A percentile compares a stretch with the other conserved stretches of the same genome.
phyloP scores from a whole-genome alignment of 2,113 vertebrate genomes.

The Nycticorax nycticorax region DNA sequence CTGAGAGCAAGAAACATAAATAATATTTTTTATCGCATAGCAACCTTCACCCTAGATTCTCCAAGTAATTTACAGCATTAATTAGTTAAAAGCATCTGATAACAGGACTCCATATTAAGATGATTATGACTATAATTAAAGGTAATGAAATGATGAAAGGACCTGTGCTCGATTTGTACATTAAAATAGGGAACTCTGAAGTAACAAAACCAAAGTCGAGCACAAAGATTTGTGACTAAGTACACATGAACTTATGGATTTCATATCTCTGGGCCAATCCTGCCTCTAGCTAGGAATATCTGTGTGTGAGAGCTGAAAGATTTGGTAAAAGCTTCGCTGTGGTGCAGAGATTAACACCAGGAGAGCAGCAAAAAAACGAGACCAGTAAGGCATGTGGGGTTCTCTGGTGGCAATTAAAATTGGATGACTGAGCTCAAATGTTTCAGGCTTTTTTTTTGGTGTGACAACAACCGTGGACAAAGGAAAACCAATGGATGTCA shows the following conservation, averaged over 20 bases:
- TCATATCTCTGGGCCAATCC: neutral
- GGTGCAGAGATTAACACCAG: neutral
- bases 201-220: neutral
- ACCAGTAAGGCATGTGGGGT: neutral
- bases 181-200: neutral
- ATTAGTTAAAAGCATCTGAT: constrained; percentile 39
- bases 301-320: neutral
- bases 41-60: constrained; percentile 6
- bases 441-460: too few species aligned
- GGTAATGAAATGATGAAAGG: constrained; percentile 40
- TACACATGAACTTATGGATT: neutral
- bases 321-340: neutral
- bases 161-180: neutral
- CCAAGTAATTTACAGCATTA: constrained; percentile 29
- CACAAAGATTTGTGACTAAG: neutral
- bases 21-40: neutral
- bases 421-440: neutral
- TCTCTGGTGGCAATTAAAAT: neutral
- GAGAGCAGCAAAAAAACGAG: neutral
- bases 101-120: constrained; percentile 17
- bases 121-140: constrained; percentile 36
- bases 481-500: too few species aligned
- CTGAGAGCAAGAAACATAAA: neutral
- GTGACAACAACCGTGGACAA: too few species aligned
- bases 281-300: neutral